These are phyloP conservation scores for Ammodytes marinus DNA, from an alignment of 2,113 vertebrate species.

Conservation along the genomic window DNA sequence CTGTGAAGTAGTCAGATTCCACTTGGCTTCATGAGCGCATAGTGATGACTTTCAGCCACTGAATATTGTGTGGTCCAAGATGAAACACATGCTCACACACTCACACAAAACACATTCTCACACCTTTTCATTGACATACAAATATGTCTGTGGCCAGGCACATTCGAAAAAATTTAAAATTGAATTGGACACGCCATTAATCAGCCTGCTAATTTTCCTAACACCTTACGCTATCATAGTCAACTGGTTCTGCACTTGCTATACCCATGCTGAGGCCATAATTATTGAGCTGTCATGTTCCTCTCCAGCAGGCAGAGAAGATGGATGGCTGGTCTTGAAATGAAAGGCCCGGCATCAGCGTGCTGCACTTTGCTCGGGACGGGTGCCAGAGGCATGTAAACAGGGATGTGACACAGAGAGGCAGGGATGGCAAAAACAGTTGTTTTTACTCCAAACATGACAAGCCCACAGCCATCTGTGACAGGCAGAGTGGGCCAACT, in stretches of 20 bases:
- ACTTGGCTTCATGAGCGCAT: slow-evolving; percentile 73
- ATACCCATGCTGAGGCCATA: slow-evolving; percentile 49
- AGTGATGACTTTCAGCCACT: slow-evolving; percentile 74
- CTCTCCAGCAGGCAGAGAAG: slow-evolving; percentile 60
- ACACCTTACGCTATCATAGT: slow-evolving; percentile 56
- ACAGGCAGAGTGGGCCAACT: slow-evolving; percentile 61
- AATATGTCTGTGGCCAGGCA: slow-evolving; percentile 31
- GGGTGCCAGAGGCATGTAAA: slow-evolving; percentile 72
- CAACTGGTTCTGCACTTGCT: slow-evolving; percentile 41
- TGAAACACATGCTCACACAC: slow-evolving; percentile 41
- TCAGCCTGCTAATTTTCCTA: slow-evolving; percentile 56
- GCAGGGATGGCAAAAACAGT: slow-evolving; percentile 70
- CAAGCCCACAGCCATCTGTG: slow-evolving; percentile 66
- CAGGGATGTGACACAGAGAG: slow-evolving; percentile 62
- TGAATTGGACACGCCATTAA: slow-evolving; percentile 43
- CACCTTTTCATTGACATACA: slow-evolving; percentile 44
- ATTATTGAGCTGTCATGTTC: slow-evolving; percentile 65
- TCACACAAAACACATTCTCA: slow-evolving; percentile 18
- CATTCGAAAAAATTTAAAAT: slow-evolving; percentile 44
- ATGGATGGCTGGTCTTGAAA: slow-evolving; percentile 61
- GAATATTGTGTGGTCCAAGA: slow-evolving; percentile 53
- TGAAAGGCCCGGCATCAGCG: slow-evolving; percentile 58
- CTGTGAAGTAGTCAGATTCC: slow-evolving; percentile 82
- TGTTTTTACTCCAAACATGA: slow-evolving; percentile 71
- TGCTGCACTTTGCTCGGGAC: slow-evolving; percentile 54